Conservation (phyloP, 2,888 invertebrate genomes). For the Trachelus stipa region DNA sequence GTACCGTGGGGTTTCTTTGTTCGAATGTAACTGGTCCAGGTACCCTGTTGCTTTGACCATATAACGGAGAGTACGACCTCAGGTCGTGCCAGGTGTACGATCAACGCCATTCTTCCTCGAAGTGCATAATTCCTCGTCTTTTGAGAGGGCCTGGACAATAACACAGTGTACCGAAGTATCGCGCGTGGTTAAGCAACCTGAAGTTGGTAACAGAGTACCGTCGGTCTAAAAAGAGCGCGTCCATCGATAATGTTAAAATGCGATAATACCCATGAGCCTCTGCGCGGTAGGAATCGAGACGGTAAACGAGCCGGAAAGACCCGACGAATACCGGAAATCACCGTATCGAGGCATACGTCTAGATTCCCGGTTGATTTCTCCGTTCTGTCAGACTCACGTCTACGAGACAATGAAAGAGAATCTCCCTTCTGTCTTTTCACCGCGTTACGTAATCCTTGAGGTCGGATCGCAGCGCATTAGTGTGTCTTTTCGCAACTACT, state of each 20-base stretch:
- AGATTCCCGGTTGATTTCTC: not conserved
- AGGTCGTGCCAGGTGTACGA: not conserved
- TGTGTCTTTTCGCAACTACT: not conserved
- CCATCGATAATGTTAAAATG: not conserved
- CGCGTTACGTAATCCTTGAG: not conserved
- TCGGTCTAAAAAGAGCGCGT: not conserved
- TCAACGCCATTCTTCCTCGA: not conserved
- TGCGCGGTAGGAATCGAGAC: not conserved
- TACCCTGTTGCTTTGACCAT: not conserved
- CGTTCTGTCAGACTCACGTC: not conserved
- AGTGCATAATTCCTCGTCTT: not conserved
- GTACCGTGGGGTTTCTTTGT: not conserved
- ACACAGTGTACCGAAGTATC: not conserved
- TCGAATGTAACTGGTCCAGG: not conserved
- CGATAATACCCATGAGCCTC: not conserved
- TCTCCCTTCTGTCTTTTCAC: not conserved
- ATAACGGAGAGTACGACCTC: not conserved
- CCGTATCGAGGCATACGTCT: not conserved
- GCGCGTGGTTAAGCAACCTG: not conserved
- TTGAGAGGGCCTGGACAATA: not conserved
- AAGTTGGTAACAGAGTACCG: not conserved
- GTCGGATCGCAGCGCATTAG: not conserved
- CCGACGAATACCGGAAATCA: not conserved
- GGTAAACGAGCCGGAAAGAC: not conserved
- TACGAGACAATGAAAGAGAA: not conserved